A percentile compares a stretch with the other conserved stretches of the same genome.
Evolutionary conservation across 2,797 vertebrate species (phyloP).

Genomic region (Brachyrhaphis roseni): DNA sequence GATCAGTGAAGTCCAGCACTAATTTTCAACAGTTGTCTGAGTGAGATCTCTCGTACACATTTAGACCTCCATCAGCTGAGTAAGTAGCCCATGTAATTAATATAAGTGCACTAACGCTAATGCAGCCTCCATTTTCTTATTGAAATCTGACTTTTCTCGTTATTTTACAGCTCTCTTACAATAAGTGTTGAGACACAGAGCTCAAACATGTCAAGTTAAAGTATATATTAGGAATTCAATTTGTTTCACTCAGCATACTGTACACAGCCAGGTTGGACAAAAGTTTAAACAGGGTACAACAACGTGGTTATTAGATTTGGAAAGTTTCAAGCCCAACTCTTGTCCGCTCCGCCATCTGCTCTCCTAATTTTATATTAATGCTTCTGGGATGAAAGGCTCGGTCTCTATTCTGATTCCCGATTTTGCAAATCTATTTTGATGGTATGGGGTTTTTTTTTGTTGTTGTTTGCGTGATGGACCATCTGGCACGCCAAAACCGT

Average conservation of each 20-base stretch:
- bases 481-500: slow-evolving; percentile 45
- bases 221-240: not conserved
- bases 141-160: slow-evolving; percentile 29
- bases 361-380: slow-evolving; percentile 41
- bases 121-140: slow-evolving; percentile 6
- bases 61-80: not conserved
- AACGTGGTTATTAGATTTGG: slow-evolving; percentile 15
- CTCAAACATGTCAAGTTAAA: not conserved
- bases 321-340: slow-evolving; percentile 32
- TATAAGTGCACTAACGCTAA: not conserved
- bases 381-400: slow-evolving; percentile 42
- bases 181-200: not conserved
- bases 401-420: slow-evolving; percentile 39
- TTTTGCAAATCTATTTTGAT: slow-evolving; percentile 47
- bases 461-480: slow-evolving; percentile 26
- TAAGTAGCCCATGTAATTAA: not conserved
- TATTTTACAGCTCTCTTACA: slow-evolving; percentile 32
- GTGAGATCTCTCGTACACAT: not conserved
- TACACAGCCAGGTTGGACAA: slow-evolving; percentile 2
- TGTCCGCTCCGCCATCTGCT: slow-evolving; percentile 54
- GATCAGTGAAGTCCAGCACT: not conserved
- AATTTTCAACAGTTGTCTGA: not conserved
- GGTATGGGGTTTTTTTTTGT: not conserved
- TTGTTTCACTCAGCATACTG: slow-evolving; percentile 8
- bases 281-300: slow-evolving; percentile 13